Evolutionary conservation across 2,888 invertebrate species (phyloP).

Genomic region (Dendrolimus houi): DNA sequence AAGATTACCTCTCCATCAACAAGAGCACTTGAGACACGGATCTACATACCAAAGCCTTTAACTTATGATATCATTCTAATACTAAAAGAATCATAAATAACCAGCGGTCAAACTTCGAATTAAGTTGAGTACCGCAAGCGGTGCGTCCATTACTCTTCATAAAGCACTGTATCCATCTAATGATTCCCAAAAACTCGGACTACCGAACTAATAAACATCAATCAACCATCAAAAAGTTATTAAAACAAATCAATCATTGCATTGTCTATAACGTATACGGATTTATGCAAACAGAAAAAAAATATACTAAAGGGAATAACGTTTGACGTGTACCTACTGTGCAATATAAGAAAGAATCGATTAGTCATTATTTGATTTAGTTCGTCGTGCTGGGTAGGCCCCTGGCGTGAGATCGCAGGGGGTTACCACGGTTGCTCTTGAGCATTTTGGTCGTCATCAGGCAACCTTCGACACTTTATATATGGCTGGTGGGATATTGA

Average conservation of each 20-base stretch:
- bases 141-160: slow-evolving; percentile 69
- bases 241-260: slow-evolving; percentile 69
- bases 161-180: slow-evolving; percentile 64
- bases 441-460: slow-evolving; percentile 60
- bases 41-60: slow-evolving; percentile 1
- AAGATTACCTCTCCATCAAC: neutral
- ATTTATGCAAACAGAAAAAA: slow-evolving; percentile 69
- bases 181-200: slow-evolving; percentile 69
- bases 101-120: slow-evolving; percentile 58
- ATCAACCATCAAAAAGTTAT: slow-evolving; percentile 65
- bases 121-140: slow-evolving; percentile 65
- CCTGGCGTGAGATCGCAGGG: slow-evolving; percentile 63
- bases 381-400: slow-evolving; percentile 59
- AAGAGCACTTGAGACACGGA: neutral
- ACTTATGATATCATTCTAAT: slow-evolving; percentile 41
- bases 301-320: slow-evolving; percentile 61
- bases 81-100: slow-evolving; percentile 55
- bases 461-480: slow-evolving; percentile 68
- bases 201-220: slow-evolving; percentile 75
- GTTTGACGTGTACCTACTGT: slow-evolving; percentile 76
- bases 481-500: slow-evolving; percentile 47
- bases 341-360: slow-evolving; percentile 73
- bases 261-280: slow-evolving; percentile 70
- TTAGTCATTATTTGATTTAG: slow-evolving; percentile 77
- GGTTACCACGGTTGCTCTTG: slow-evolving; percentile 53